Evolutionary conservation across 2,797 vertebrate species (phyloP).

Genomic region (Acipenser ruthenus): DNA sequence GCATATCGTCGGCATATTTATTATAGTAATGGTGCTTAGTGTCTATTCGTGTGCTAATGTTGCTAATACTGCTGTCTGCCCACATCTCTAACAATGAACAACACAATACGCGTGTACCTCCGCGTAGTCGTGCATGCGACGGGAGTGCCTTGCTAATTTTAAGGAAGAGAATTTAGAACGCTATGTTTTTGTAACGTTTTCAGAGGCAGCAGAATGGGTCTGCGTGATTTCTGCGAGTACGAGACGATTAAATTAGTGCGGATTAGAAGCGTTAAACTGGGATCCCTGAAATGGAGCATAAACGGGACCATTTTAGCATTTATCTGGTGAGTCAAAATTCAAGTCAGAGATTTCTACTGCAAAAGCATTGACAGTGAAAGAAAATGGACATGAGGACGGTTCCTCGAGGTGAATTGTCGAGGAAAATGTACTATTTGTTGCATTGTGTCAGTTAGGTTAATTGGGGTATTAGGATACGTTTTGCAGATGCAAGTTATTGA

Average conservation of each 20-base stretch:
- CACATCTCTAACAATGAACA: neutral
- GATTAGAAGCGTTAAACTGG: constrained; percentile 57
- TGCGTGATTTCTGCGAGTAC: constrained; percentile 49
- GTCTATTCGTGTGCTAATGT: too few species aligned
- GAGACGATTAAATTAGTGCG: constrained; percentile 62
- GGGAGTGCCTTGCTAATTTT: neutral
- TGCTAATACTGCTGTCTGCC: neutral
- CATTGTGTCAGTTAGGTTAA: neutral
- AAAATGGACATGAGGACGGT: too few species aligned
- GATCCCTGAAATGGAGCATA: constrained; percentile 58
- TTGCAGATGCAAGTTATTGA: constrained; percentile 5
- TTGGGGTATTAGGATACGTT: neutral
- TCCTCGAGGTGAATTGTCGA: too few species aligned
- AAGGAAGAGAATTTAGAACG: constrained; percentile 27
- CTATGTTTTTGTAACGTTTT: constrained; percentile 8
- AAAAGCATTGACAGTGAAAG: too few species aligned
- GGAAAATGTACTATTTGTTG: too few species aligned
- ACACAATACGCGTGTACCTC: neutral
- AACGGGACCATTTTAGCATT: constrained; percentile 48
- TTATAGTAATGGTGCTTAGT: too few species aligned
- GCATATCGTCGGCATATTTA: too few species aligned
- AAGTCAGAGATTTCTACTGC: too few species aligned
- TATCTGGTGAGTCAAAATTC: constrained; percentile 55
- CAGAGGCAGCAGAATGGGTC: constrained; percentile 33
- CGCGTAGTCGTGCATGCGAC: constrained; percentile 35